Evolutionary conservation across 2,888 invertebrate species (phyloP).

Genomic region (Leptogaster cylindrica): DNA sequence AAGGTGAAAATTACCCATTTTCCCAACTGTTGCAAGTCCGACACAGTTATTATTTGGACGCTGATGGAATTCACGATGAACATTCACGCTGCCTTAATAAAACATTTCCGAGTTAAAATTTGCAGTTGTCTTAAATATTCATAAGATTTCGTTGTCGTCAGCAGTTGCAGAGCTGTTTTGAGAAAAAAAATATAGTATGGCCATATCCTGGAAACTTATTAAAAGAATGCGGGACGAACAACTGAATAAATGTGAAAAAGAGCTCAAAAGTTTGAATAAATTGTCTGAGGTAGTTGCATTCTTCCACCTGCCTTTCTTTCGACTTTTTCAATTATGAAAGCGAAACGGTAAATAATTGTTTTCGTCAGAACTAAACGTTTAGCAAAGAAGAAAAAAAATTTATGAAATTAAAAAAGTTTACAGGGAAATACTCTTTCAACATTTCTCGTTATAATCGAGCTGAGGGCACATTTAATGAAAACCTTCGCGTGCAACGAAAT

Average conservation of each 20-base stretch:
- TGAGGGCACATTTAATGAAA: too few relatives aligned
- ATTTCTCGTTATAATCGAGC: too few relatives aligned
- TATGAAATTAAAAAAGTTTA: slow-evolving; percentile 27
- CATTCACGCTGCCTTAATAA: background rate
- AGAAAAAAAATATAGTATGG: background rate
- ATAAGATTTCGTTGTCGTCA: background rate
- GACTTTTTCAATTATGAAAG: slow-evolving; percentile 26
- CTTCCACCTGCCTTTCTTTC: background rate
- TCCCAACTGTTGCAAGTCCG: too few relatives aligned
- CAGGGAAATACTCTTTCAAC: too few relatives aligned
- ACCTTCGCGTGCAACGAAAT: too few relatives aligned
- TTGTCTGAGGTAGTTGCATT: slow-evolving; percentile 29
- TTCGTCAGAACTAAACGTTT: background rate
- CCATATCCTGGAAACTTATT: background rate
- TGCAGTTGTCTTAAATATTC: slow-evolving; percentile 3
- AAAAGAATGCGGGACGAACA: background rate
- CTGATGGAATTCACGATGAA: background rate
- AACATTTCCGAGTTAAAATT: background rate
- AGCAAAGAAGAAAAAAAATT: background rate
- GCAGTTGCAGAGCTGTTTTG: background rate
- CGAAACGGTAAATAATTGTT: slow-evolving; percentile 23
- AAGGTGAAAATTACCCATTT: too few relatives aligned
- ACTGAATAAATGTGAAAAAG: background rate
- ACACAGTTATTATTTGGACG: slow-evolving; percentile 2
- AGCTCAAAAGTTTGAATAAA: slow-evolving; percentile 5